Conservation (phyloP, 1,140 invertebrate species). For the Platorchestia sp. region DNA sequence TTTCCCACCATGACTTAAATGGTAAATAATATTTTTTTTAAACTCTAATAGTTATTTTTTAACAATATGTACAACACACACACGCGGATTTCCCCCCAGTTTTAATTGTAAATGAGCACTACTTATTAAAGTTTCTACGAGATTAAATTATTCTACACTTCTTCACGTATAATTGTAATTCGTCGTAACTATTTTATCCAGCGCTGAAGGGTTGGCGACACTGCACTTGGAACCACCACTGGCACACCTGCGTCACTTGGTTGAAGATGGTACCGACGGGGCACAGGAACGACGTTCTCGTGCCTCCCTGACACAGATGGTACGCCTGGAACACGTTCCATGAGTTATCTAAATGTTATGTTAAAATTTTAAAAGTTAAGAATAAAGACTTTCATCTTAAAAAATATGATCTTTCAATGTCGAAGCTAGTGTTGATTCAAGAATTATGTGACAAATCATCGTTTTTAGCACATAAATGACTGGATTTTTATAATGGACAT, state of each 20-base stretch:
- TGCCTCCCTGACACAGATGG: slow-evolving; percentile 77
- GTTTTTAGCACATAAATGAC: no score
- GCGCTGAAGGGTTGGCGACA: slow-evolving; percentile 43
- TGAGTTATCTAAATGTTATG: background rate
- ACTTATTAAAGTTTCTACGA: background rate
- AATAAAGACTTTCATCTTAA: no score
- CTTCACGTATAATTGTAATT: background rate
- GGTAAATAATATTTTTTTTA: no score
- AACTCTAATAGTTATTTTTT: background rate
- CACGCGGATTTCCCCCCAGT: background rate
- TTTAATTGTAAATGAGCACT: background rate
- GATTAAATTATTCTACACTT: background rate
- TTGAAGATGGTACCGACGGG: slow-evolving; percentile 89
- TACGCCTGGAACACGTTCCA: background rate
- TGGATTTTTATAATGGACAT: no score
- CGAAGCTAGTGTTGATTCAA: no score
- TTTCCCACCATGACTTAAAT: no score
- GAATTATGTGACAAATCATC: no score
- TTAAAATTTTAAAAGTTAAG: no score
- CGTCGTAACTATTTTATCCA: background rate
- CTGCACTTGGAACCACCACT: slow-evolving; percentile 77
- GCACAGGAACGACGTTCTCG: slow-evolving; percentile 86
- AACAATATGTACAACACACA: background rate
- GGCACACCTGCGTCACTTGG: slow-evolving; percentile 81
- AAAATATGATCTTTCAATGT: no score